Conservation (phyloP, 2,888 invertebrate species). For the Drosophila fulvimacula region DNA sequence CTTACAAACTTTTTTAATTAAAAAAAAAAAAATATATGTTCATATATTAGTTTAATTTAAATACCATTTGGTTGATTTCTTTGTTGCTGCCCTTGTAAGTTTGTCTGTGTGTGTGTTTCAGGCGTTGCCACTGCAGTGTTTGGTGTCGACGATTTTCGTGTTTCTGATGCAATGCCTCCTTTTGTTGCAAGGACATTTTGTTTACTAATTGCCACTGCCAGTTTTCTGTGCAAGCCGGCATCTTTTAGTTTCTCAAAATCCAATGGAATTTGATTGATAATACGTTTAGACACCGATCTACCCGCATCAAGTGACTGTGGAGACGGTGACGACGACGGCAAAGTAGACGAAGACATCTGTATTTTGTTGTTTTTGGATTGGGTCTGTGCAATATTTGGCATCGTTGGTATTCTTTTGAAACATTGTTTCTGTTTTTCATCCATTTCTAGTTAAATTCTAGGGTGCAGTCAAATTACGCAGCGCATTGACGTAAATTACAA, state of each 20-base stretch:
- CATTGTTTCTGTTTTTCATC: constrained; percentile 19
- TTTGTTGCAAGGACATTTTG: constrained; percentile 44
- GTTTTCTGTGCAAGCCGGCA: constrained; percentile 79
- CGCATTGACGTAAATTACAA: constrained; percentile 16
- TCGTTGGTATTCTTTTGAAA: constrained; percentile 20
- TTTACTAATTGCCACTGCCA: constrained; percentile 80
- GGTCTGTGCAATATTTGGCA: background rate
- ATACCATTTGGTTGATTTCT: constrained; percentile 36
- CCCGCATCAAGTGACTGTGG: background rate
- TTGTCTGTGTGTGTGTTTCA: constrained; percentile 6
- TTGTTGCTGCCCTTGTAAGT: constrained; percentile 15
- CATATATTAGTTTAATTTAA: constrained; percentile 8
- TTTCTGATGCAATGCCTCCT: constrained; percentile 35
- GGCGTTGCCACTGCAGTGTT: background rate
- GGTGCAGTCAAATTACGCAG: constrained; percentile 47
- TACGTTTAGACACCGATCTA: constrained; percentile 55
- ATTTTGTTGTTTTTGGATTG: constrained; percentile 21
- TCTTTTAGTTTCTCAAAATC: constrained; percentile 82
- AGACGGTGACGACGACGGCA: background rate
- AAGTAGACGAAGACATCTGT: constrained; percentile 12
- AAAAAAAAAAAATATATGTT: background rate
- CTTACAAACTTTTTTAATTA: background rate
- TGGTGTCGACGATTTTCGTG: background rate
- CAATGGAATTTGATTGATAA: constrained; percentile 80
- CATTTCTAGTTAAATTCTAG: constrained; percentile 10